These are phyloP conservation scores for Gallinago nigripennis DNA, from an alignment of 2,797 vertebrate species.

Conservation along the genomic window DNA sequence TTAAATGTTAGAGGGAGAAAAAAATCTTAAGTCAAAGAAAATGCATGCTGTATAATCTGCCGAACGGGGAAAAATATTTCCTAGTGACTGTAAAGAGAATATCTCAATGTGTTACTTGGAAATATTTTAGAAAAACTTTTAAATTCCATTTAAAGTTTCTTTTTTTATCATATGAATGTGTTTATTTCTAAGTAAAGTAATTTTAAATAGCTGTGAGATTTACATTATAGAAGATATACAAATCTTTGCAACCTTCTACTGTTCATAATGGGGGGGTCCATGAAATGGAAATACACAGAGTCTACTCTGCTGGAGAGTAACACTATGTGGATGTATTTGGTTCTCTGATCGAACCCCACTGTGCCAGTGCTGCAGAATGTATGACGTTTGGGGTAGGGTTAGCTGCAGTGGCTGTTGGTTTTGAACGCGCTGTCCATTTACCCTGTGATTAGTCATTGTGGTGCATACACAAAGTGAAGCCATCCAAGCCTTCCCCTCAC, in stretches of 20 bases:
- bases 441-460: neutral
- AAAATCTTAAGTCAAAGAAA: neutral
- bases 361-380: rapidly evolving
- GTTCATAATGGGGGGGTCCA: neutral
- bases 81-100: neutral
- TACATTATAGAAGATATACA: neutral
- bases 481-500: neutral
- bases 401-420: neutral
- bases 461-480: neutral
- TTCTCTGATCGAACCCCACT: neutral
- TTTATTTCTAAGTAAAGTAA: neutral
- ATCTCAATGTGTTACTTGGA: neutral
- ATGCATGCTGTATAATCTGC: neutral
- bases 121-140: neutral
- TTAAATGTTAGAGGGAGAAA: neutral
- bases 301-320: neutral
- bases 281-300: neutral
- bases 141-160: neutral
- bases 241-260: neutral
- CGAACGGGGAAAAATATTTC: neutral
- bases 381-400: neutral
- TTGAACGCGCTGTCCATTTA: neutral
- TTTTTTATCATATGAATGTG: neutral
- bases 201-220: neutral
- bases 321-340: neutral